Evolutionary conservation across 2,113 vertebrate species (phyloP).

Genomic region (Micromys minutus): DNA sequence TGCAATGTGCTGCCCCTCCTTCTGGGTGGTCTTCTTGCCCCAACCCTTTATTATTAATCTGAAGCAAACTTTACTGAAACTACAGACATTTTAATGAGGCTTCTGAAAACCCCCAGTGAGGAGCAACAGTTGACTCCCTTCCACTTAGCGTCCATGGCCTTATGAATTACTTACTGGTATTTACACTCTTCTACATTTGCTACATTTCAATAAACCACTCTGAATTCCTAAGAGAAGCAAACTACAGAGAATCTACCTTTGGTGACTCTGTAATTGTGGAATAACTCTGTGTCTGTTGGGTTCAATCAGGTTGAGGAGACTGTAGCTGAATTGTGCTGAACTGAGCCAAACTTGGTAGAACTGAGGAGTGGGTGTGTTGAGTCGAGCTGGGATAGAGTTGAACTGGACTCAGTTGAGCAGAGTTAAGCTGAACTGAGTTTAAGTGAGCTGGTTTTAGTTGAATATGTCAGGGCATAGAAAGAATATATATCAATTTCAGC

Average conservation of each 20-base stretch:
- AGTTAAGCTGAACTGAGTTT: not conserved
- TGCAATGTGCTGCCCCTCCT: not conserved
- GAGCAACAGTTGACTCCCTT: not conserved
- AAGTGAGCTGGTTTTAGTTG: not conserved
- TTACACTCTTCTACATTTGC: not conserved
- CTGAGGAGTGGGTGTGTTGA: no score
- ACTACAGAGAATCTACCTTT: not conserved
- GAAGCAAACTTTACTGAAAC: not conserved
- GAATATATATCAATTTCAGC: not conserved
- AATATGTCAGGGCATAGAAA: not conserved
- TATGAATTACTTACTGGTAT: not conserved
- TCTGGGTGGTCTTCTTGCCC: not conserved
- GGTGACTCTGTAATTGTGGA: not conserved
- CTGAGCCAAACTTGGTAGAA: not conserved
- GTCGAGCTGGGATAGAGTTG: not conserved
- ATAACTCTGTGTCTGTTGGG: not conserved
- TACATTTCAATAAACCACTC: not conserved
- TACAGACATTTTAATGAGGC: not conserved
- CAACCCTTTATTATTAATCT: not conserved
- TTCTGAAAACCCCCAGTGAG: not conserved
- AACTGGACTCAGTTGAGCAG: not conserved
- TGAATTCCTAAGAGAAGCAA: not conserved
- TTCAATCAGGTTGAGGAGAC: not conserved
- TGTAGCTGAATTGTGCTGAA: not conserved
- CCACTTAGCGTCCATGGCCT: not conserved